Evolutionary conservation across 1,140 invertebrate genomes (phyloP).

Genomic region (Lysiphlebus fabarum): DNA sequence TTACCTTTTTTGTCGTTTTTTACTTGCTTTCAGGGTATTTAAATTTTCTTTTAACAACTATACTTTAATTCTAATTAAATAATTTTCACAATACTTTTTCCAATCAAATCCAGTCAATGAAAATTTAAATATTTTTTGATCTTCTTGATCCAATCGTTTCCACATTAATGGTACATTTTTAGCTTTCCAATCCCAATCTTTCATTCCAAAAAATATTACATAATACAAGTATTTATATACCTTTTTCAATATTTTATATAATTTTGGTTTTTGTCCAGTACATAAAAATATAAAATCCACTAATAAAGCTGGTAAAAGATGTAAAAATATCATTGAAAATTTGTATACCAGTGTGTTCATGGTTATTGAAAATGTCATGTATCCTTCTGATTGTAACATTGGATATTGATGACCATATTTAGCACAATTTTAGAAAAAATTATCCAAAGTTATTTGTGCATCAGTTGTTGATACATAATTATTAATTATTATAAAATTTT

Average conservation of each 20-base stretch:
- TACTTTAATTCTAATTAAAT: constrained; percentile 64
- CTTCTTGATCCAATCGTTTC: constrained; percentile 56
- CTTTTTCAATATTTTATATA: constrained; percentile 71
- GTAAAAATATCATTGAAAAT: constrained; percentile 57
- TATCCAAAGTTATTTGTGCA: constrained; percentile 65
- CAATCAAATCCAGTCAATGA: constrained; percentile 67
- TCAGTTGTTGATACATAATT: constrained; percentile 69
- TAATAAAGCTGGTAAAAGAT: constrained; percentile 63
- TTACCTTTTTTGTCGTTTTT: constrained; percentile 60
- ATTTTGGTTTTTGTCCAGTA: constrained; percentile 62
- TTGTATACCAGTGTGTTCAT: constrained; percentile 56
- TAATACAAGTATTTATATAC: constrained; percentile 70
- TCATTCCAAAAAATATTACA: constrained; percentile 69
- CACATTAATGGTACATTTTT: constrained; percentile 62
- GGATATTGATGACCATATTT: constrained; percentile 56
- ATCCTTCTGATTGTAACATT: constrained; percentile 59
- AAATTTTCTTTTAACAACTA: constrained; percentile 72
- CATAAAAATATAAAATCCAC: constrained; percentile 58
- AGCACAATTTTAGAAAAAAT: constrained; percentile 57
- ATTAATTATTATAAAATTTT: too few species aligned
- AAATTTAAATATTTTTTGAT: constrained; percentile 67
- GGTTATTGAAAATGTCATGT: constrained; percentile 56
- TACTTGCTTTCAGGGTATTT: constrained; percentile 61
- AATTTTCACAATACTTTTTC: constrained; percentile 64
- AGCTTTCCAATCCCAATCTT: constrained; percentile 70